Conservation (phyloP, 2,888 invertebrate species). For the Clunio marinus region DNA sequence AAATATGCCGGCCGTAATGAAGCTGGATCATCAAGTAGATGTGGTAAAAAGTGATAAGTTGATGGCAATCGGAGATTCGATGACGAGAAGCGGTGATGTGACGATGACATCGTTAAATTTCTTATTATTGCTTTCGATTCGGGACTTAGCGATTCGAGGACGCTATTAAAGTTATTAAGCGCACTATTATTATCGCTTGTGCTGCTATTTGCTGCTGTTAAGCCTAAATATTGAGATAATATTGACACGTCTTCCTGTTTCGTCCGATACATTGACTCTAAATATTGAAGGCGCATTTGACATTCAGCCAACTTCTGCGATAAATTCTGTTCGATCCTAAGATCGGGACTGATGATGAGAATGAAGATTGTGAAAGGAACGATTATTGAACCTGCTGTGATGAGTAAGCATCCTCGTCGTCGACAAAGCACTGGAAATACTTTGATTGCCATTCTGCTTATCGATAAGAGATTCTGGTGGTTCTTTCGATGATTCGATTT, state of each 20-base stretch:
- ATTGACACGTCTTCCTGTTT: slow-evolving; percentile 71
- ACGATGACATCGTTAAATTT: slow-evolving; percentile 53
- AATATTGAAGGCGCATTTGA: slow-evolving; percentile 70
- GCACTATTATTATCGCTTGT: slow-evolving; percentile 37
- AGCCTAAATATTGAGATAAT: slow-evolving; percentile 62
- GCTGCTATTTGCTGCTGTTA: slow-evolving; percentile 46
- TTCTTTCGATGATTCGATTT: not conserved
- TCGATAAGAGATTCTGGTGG: not conserved
- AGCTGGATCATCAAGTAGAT: slow-evolving; percentile 71
- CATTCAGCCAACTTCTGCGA: slow-evolving; percentile 70
- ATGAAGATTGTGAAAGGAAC: slow-evolving; percentile 57
- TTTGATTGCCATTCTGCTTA: slow-evolving; percentile 20
- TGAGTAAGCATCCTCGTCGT: slow-evolving; percentile 57
- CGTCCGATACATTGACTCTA: slow-evolving; percentile 72
- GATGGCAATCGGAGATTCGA: slow-evolving; percentile 66
- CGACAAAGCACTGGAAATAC: slow-evolving; percentile 49
- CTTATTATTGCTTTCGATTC: slow-evolving; percentile 51
- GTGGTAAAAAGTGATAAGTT: slow-evolving; percentile 81
- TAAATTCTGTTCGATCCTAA: slow-evolving; percentile 62
- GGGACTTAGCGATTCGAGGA: slow-evolving; percentile 50
- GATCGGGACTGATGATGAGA: slow-evolving; percentile 56
- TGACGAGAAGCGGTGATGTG: slow-evolving; percentile 52
- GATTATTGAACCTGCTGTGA: slow-evolving; percentile 55
- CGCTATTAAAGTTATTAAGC: slow-evolving; percentile 14
- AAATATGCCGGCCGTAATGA: slow-evolving; percentile 75